A percentile compares a stretch with the other conserved stretches of the same genome.
Conservation (phyloP, 2,797 vertebrate species). For the Meriones psammophilus region DNA sequence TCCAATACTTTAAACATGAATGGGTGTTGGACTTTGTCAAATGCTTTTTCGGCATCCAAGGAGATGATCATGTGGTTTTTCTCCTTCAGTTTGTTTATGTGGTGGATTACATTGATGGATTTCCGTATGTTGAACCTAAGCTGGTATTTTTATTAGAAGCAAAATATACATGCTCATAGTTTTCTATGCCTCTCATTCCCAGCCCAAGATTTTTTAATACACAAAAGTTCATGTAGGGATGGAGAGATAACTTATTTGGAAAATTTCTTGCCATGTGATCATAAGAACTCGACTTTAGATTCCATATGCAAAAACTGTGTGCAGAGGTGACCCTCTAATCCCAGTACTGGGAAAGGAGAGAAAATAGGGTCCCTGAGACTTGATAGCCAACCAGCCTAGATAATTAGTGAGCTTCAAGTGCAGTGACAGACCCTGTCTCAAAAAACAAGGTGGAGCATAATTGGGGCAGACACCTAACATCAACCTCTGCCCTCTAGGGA, state of each 20-base stretch:
- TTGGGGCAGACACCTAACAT: not conserved
- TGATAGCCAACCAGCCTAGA: not conserved
- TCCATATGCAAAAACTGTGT: not conserved
- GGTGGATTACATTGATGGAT: too few relatives aligned
- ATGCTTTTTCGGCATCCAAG: too few relatives aligned
- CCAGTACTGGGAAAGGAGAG: not conserved
- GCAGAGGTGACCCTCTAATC: not conserved
- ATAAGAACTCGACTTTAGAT: not conserved
- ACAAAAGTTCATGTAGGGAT: not conserved
- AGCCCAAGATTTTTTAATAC: constrained; percentile 31
- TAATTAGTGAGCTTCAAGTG: not conserved
- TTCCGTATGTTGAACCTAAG: too few relatives aligned
- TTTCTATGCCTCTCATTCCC: constrained; percentile 7
- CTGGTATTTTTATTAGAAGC: constrained; percentile 37
- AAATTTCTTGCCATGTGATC: not conserved
- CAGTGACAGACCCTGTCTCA: not conserved
- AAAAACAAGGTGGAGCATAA: not conserved
- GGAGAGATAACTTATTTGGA: not conserved
- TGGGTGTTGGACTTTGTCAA: too few relatives aligned
- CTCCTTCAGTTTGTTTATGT: too few relatives aligned
- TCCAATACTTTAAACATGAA: too few relatives aligned
- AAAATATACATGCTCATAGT: not conserved
- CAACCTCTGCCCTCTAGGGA: not conserved
- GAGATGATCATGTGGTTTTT: too few relatives aligned
- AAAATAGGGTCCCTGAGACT: not conserved